phyloP scores from a whole-genome alignment of 1,140 invertebrate species.

The Dinothrombium tinctorium region DNA sequence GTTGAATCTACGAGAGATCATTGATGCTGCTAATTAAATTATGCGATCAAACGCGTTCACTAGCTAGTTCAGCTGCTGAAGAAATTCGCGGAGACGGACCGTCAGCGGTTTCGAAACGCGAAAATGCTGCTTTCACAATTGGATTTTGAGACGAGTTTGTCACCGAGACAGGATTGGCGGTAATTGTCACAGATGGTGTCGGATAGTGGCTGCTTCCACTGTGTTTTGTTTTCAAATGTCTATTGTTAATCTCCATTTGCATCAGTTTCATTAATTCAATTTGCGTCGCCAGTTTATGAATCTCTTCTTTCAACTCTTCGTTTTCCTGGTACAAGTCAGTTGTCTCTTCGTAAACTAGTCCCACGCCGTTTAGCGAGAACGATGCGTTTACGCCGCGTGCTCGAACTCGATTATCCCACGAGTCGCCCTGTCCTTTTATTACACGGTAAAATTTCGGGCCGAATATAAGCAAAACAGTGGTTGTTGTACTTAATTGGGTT shows the following conservation, averaged over 20 bases:
- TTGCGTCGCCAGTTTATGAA: constrained; percentile 65
- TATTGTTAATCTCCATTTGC: constrained; percentile 70
- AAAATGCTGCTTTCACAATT: constrained; percentile 20
- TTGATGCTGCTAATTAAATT: too few relatives aligned
- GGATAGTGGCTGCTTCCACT: constrained; percentile 27
- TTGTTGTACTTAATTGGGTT: constrained; percentile 60
- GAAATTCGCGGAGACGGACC: constrained; percentile 21
- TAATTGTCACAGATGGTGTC: constrained; percentile 10
- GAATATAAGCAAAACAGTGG: constrained; percentile 57
- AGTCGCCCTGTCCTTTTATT: constrained; percentile 51
- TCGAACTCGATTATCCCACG: constrained; percentile 53
- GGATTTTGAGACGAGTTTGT: constrained; percentile 21
- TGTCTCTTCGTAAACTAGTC: constrained; percentile 42
- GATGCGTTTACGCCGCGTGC: constrained; percentile 53
- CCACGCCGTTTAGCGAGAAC: constrained; percentile 58
- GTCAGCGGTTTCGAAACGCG: constrained; percentile 20
- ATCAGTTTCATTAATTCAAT: constrained; percentile 80
- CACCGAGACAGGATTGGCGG: constrained; percentile 19
- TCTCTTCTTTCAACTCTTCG: constrained; percentile 68
- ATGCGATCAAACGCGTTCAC: constrained; percentile 25
- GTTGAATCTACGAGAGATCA: too few relatives aligned
- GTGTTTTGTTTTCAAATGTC: constrained; percentile 53
- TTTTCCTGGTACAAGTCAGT: constrained; percentile 67
- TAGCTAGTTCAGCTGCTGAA: constrained; percentile 21
- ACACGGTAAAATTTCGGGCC: constrained; percentile 50